A percentile compares a stretch with the other conserved stretches of the same genome.
Conservation (phyloP, 2,113 vertebrate species). For the Damaliscus lunatus region DNA sequence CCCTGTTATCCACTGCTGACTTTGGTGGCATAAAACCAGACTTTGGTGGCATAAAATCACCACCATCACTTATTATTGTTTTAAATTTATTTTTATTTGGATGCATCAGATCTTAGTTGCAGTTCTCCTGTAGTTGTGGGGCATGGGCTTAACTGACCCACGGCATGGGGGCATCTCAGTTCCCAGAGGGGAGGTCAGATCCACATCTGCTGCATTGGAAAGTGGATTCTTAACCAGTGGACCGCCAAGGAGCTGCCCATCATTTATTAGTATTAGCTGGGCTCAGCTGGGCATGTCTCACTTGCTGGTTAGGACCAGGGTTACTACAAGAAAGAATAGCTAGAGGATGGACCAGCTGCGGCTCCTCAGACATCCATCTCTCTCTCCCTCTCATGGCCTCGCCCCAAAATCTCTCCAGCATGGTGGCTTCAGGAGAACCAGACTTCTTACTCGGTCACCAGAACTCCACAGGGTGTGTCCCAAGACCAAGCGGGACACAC, state of each 20-base stretch:
- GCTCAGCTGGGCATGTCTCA: background rate
- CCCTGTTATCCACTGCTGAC: background rate
- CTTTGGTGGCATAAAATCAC: background rate
- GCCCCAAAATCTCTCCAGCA: background rate
- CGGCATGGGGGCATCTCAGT: background rate
- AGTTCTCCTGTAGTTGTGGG: background rate
- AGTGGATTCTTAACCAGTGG: background rate
- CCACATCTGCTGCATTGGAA: background rate
- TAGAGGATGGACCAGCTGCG: background rate
- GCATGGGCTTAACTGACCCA: background rate
- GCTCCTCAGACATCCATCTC: background rate
- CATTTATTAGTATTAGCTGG: background rate
- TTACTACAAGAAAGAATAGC: background rate
- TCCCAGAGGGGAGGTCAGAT: background rate
- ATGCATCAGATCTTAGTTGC: background rate
- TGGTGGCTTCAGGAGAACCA: background rate
- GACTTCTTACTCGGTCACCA: background rate
- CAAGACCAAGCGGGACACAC: background rate
- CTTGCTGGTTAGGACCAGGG: background rate
- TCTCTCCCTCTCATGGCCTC: background rate
- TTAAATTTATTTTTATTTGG: background rate
- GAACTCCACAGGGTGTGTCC: background rate
- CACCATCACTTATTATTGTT: background rate
- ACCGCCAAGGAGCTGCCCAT: background rate
- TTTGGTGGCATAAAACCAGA: background rate